Evolutionary conservation across 2,113 vertebrate genomes (phyloP).

Genomic region (Serilophus lunatus): DNA sequence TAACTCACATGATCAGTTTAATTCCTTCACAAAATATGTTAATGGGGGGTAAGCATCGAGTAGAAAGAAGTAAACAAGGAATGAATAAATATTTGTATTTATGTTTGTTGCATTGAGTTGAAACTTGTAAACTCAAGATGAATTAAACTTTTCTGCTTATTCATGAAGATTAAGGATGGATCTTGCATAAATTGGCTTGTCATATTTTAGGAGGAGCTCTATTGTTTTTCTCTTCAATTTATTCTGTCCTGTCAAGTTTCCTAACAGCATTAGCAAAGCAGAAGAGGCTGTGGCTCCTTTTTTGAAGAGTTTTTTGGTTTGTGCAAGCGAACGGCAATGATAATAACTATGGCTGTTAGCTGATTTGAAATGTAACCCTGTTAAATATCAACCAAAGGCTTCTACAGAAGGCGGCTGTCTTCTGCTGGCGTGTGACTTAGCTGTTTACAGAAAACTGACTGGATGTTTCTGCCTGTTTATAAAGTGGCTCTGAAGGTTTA

Average conservation of each 20-base stretch:
- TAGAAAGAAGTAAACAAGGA: not conserved
- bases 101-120: not conserved
- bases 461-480: constrained; percentile 66
- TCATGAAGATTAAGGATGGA: not conserved
- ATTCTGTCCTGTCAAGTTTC: not conserved
- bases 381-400: constrained; percentile 23
- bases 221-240: not conserved
- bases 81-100: not conserved
- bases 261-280: not conserved
- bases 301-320: not conserved
- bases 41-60: not conserved
- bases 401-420: not conserved
- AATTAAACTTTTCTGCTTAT: not conserved
- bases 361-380: not conserved
- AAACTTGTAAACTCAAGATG: not conserved
- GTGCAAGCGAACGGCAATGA: not conserved
- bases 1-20: not conserved
- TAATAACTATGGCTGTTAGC: not conserved
- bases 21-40: not conserved
- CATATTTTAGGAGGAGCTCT: not conserved
- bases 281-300: not conserved
- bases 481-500: constrained; percentile 55
- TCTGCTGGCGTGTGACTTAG: not conserved
- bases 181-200: not conserved
- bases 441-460: constrained; percentile 60